A percentile compares a stretch with the other conserved stretches of the same genome.
phyloP scores from a whole-genome alignment of 2,113 vertebrate genomes.

The Aegithalos caudatus region DNA sequence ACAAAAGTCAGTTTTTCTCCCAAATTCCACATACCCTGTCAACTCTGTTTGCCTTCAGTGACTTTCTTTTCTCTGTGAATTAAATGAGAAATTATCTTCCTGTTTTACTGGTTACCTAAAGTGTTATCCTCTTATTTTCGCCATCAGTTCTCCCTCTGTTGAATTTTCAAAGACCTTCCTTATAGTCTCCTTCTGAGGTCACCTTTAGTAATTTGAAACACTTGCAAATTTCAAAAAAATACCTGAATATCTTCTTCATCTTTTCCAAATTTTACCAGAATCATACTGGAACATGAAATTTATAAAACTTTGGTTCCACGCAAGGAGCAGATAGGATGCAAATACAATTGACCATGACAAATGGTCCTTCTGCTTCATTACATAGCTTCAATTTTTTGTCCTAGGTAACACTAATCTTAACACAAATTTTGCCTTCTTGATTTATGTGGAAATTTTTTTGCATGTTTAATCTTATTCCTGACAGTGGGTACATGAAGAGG shows the following conservation, averaged over 20 bases:
- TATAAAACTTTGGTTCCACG: background rate
- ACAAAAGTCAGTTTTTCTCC: background rate
- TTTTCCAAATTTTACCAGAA: background rate
- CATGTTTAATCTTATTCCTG: background rate
- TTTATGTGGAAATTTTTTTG: background rate
- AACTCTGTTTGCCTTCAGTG: background rate
- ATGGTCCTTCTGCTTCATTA: background rate
- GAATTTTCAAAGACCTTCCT: background rate
- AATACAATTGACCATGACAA: background rate
- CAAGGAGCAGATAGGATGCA: background rate
- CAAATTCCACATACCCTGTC: background rate
- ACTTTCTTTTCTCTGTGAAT: background rate
- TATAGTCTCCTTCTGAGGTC: background rate
- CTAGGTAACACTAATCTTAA: background rate
- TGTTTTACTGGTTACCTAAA: background rate
- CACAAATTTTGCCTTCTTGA: background rate
- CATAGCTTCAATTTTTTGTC: background rate
- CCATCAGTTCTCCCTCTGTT: background rate
- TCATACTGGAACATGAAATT: fast-evolving
- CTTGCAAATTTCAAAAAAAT: background rate
- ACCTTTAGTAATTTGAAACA: background rate
- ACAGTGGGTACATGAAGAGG: fast-evolving
- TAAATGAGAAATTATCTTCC: background rate
- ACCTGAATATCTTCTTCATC: background rate
- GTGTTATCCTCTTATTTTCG: background rate